Evolutionary conservation across 1,140 invertebrate genomes (phyloP).

Genomic region (Reticulitermes speratus): DNA sequence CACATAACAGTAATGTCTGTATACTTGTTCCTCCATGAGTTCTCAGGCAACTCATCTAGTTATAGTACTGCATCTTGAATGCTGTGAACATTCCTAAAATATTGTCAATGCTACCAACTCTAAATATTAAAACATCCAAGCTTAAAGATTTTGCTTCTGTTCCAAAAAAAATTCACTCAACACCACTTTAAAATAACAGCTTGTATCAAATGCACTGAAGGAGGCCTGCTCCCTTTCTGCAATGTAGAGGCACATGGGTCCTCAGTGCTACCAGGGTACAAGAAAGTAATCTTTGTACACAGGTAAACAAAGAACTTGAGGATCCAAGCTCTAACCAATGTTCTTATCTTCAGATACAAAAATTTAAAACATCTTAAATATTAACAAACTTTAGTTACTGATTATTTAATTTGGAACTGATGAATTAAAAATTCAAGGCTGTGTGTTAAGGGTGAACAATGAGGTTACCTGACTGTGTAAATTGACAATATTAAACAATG

Average conservation of each 20-base stretch:
- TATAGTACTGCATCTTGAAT: background rate
- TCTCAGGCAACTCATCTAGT: background rate
- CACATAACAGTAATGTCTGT: too few relatives aligned
- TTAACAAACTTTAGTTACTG: background rate
- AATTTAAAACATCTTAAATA: conserved; percentile 6
- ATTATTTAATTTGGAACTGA: background rate
- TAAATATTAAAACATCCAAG: background rate
- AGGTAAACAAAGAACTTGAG: background rate
- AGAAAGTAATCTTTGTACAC: too few relatives aligned
- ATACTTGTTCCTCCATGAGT: too few relatives aligned
- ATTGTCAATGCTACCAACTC: background rate
- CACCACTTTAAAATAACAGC: background rate
- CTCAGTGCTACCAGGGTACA: background rate
- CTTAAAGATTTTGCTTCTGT: background rate
- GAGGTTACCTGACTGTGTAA: background rate
- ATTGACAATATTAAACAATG: background rate
- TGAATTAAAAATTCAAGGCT: background rate
- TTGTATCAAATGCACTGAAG: conserved; percentile 6
- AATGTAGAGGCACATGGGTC: background rate
- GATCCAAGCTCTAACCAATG: background rate
- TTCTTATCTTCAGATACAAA: conserved; percentile 2
- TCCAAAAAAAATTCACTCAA: background rate
- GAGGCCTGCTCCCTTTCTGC: background rate
- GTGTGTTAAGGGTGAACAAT: background rate
- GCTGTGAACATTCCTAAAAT: background rate